Percentiles rank a stretch among this genome's conserved stretches.
Conservation (phyloP, 2,888 invertebrate genomes). For the Cryptus viduatorius region DNA sequence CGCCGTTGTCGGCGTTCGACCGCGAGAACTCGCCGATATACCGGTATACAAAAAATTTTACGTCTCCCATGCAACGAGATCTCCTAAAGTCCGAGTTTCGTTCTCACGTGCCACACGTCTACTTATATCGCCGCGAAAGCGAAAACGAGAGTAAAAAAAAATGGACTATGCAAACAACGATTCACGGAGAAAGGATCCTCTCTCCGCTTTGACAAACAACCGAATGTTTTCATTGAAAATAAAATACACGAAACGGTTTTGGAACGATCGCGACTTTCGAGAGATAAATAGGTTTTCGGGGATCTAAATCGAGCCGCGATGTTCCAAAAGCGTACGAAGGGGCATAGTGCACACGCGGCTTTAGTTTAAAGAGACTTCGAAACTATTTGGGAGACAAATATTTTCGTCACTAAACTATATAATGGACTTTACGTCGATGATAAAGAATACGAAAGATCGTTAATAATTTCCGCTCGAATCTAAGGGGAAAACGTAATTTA, state of each 20-base stretch:
- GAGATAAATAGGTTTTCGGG: not conserved
- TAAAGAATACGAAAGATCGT: no score
- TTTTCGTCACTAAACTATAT: not conserved
- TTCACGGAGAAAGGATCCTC: not conserved
- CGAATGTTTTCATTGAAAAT: conserved; percentile 40
- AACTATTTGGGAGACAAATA: not conserved
- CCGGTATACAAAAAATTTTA: not conserved
- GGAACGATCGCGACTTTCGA: not conserved
- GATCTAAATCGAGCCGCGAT: conserved; percentile 8
- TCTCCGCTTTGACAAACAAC: conserved; percentile 43
- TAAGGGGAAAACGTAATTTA: no score
- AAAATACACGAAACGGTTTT: not conserved
- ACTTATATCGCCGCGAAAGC: not conserved
- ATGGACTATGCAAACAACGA: conserved; percentile 1
- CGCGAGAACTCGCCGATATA: not conserved
- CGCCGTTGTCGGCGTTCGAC: conserved; percentile 15
- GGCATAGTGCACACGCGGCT: not conserved
- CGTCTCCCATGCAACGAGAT: not conserved
- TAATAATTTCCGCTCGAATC: no score
- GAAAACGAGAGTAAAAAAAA: conserved; percentile 2
- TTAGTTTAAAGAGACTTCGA: not conserved
- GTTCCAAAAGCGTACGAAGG: not conserved
- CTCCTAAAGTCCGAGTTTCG: not conserved
- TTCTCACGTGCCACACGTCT: not conserved
- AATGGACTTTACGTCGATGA: no score